Evolutionary conservation across 2,113 vertebrate species (phyloP).

Genomic region (Muntiacus muntjak): DNA sequence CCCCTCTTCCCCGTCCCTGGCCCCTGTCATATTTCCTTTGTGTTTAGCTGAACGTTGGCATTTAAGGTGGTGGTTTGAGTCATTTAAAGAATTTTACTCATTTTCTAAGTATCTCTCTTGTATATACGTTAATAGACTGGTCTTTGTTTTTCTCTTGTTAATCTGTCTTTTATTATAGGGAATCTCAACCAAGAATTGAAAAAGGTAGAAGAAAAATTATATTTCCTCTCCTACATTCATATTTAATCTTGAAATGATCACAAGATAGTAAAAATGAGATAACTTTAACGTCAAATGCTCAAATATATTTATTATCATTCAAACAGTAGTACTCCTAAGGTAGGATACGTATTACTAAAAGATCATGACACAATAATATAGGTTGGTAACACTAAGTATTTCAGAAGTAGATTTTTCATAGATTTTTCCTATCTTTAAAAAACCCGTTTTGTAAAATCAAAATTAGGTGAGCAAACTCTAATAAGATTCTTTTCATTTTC

Average conservation of each 20-base stretch:
- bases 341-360: neutral
- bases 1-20: fast-evolving
- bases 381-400: neutral
- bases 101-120: neutral
- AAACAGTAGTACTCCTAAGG: neutral
- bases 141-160: neutral
- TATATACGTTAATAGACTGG: neutral
- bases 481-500: neutral
- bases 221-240: neutral
- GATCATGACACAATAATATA: neutral
- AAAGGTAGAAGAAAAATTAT: neutral
- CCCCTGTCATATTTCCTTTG: neutral
- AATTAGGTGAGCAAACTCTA: neutral
- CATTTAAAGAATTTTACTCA: neutral
- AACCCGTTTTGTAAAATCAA: neutral
- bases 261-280: neutral
- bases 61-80: neutral
- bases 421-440: neutral
- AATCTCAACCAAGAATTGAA: neutral
- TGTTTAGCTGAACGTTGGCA: neutral
- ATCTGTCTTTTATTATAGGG: neutral
- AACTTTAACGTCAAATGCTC: conserved; percentile 7
- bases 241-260: neutral
- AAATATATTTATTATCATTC: neutral
- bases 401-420: neutral